These are phyloP conservation scores for Tautogolabrus adspersus DNA, from an alignment of 2,113 vertebrate species.

Conservation along the genomic window DNA sequence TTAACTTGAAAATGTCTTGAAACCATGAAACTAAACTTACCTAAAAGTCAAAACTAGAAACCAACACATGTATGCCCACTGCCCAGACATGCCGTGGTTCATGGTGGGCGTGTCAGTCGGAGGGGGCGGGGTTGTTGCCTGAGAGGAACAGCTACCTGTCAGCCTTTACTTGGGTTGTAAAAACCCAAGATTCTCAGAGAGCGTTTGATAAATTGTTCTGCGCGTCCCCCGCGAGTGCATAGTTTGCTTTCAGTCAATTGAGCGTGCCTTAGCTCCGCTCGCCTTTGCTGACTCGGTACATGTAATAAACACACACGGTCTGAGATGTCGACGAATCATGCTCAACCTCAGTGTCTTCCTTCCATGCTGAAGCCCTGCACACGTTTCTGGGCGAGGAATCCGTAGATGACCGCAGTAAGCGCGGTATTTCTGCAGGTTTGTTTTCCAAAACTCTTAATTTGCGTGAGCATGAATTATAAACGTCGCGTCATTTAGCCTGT, in stretches of 20 bases:
- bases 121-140: slow-evolving; percentile 10
- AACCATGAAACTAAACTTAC: no score
- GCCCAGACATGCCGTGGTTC: neutral
- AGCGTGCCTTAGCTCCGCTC: slow-evolving; percentile 25
- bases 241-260: rapidly evolving
- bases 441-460: neutral
- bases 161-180: neutral
- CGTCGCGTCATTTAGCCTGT: neutral
- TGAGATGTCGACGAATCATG: slow-evolving; percentile 46
- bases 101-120: neutral
- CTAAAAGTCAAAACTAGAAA: no score
- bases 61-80: no score
- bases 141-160: slow-evolving; percentile 1
- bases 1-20: no score
- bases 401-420: slow-evolving; percentile 40
- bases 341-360: slow-evolving; percentile 9
- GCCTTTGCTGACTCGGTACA: neutral
- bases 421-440: slow-evolving; percentile 63
- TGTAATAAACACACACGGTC: neutral
- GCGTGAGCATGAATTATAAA: no score
- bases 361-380: slow-evolving; percentile 42
- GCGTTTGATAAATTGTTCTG: neutral
- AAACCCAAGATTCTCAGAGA: rapidly evolving
- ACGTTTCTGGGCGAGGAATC: slow-evolving; percentile 45
- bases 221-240: no score